A percentile compares a stretch with the other conserved stretches of the same genome.
phyloP scores from a whole-genome alignment of 2,797 vertebrate genomes.

The Schizopygopsis pylzovi region DNA sequence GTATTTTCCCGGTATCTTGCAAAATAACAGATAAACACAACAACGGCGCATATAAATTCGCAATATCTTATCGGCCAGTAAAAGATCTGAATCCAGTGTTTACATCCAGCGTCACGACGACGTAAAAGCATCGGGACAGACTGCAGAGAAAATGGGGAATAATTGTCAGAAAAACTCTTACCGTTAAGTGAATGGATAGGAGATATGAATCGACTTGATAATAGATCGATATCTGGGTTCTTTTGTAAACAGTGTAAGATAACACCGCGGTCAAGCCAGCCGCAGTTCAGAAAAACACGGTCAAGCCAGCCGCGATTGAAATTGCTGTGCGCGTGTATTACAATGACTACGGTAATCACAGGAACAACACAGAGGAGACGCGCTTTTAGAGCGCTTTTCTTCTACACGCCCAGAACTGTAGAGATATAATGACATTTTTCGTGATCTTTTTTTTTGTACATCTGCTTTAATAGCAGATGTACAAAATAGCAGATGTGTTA shows the following conservation, averaged over 20 bases:
- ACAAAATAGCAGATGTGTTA: no score
- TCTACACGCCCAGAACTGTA: no score
- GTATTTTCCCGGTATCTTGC: not conserved
- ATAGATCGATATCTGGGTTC: not conserved
- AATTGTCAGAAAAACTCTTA: not conserved
- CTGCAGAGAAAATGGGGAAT: not conserved
- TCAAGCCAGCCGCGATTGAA: no score
- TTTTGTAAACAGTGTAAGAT: not conserved
- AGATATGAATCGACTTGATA: not conserved
- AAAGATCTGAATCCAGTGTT: slow-evolving; percentile 13
- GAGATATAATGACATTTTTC: no score
- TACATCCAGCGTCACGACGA: slow-evolving; percentile 24
- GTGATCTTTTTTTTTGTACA: no score
- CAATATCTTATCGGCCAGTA: not conserved
- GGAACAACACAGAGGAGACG: no score
- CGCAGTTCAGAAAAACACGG: no score
- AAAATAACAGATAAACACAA: not conserved
- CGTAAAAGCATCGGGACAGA: not conserved
- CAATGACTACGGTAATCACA: no score
- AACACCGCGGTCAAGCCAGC: no score
- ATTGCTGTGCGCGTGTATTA: no score
- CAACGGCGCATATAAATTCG: not conserved
- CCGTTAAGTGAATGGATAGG: not conserved
- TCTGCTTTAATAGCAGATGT: no score
- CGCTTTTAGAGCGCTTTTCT: no score